Conservation (phyloP, 2,113 vertebrate species). For the Paraplagusia blochii region DNA sequence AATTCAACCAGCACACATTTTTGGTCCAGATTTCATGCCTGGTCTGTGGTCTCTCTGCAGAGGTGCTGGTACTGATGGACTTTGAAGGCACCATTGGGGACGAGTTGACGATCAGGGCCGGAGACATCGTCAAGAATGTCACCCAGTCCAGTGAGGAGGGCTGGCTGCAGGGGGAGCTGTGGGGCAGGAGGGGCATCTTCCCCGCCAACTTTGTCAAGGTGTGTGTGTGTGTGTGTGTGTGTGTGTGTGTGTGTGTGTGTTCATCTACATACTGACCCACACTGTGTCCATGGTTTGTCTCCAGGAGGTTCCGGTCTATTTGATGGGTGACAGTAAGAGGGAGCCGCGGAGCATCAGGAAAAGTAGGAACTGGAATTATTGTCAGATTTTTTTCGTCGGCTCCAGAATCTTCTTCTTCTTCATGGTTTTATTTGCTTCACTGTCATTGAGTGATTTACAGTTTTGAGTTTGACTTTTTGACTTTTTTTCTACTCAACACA, state of each 20-base stretch:
- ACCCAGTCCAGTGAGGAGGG: slow-evolving; percentile 68
- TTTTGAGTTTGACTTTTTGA: too few relatives aligned
- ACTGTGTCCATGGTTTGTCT: neutral
- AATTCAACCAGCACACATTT: slow-evolving; percentile 11
- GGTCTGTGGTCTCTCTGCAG: slow-evolving; percentile 55
- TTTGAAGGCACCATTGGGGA: slow-evolving; percentile 74
- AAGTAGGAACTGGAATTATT: slow-evolving; percentile 49
- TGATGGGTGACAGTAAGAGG: slow-evolving; percentile 64
- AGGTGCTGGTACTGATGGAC: slow-evolving; percentile 80
- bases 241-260: too few relatives aligned
- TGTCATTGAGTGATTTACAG: too few relatives aligned
- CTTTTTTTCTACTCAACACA: too few relatives aligned
- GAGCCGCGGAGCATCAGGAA: slow-evolving; percentile 75
- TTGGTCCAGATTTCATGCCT: slow-evolving; percentile 65
- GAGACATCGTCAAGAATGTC: slow-evolving; percentile 81
- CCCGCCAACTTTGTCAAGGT: slow-evolving; percentile 81
- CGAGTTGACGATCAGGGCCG: slow-evolving; percentile 72
- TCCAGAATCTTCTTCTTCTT: neutral
- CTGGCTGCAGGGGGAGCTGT: slow-evolving; percentile 80
- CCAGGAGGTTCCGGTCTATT: slow-evolving; percentile 74
- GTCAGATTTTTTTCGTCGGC: neutral
- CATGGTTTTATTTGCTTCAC: neutral
- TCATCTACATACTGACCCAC: too few relatives aligned
- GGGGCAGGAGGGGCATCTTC: slow-evolving; percentile 77
- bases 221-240: neutral